Conservation (phyloP, 2,113 vertebrate species). For the Prochilodus magdalenae region DNA sequence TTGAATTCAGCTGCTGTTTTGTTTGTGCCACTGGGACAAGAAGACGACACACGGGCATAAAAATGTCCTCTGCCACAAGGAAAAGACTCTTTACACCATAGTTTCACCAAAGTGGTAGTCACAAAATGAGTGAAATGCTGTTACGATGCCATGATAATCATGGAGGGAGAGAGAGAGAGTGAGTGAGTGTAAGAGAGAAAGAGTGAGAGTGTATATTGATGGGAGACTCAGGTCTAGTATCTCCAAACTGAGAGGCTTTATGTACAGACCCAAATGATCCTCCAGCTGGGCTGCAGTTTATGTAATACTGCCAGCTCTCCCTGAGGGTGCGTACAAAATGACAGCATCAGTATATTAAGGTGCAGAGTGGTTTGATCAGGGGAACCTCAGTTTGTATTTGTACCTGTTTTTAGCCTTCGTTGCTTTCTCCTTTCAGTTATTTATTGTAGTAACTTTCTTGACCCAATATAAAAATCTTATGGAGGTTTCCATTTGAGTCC, state of each 20-base stretch:
- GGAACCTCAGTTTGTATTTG: constrained; percentile 23
- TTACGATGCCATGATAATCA: not conserved
- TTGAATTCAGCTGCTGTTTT: constrained; percentile 21
- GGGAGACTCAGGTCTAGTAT: not conserved
- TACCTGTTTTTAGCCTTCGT: constrained; percentile 26
- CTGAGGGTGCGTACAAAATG: not conserved
- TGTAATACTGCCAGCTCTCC: not conserved
- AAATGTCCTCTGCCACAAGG: not conserved
- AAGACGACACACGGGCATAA: not conserved
- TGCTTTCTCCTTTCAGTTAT: constrained; percentile 14
- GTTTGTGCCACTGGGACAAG: constrained; percentile 7
- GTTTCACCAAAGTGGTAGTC: not conserved
- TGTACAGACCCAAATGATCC: not conserved
- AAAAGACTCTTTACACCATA: not conserved
- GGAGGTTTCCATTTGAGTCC: not conserved
- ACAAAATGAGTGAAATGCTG: not conserved
- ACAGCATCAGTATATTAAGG: not conserved
- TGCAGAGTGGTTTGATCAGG: constrained; percentile 12
- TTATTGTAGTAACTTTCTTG: constrained; percentile 41
- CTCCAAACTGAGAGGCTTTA: not conserved
- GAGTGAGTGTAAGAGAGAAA: not conserved
- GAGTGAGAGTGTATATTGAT: not conserved
- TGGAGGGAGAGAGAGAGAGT: too few species aligned
- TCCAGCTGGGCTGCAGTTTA: not conserved
- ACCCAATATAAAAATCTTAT: constrained; percentile 32